phyloP scores from a whole-genome alignment of 2,888 invertebrate genomes.

The Lacanobia oleracea region DNA sequence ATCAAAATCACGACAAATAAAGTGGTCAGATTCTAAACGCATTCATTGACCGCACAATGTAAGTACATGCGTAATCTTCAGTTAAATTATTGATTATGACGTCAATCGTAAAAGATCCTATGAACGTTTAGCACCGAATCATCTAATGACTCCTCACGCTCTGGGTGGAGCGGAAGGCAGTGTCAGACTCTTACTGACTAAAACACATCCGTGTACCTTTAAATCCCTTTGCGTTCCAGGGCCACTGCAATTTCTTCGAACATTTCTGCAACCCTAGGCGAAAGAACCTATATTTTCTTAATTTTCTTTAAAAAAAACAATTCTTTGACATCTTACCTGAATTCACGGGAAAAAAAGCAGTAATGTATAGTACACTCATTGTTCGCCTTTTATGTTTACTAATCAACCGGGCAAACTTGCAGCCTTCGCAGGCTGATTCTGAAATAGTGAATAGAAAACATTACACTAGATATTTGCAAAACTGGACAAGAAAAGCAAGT shows the following conservation, averaged over 20 bases:
- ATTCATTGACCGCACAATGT: background rate
- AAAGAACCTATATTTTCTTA: background rate
- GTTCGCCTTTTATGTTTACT: background rate
- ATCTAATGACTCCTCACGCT: no score
- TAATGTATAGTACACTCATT: no score
- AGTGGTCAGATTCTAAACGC: background rate
- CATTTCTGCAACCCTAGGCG: no score
- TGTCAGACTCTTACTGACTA: no score
- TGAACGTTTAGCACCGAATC: no score
- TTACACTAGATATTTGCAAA: no score
- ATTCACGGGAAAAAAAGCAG: background rate
- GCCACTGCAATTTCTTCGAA: no score
- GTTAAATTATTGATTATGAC: background rate
- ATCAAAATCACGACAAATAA: slow-evolving; percentile 33
- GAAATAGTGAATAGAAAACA: no score
- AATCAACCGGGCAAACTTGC: background rate
- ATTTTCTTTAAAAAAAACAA: background rate
- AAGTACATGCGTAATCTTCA: background rate
- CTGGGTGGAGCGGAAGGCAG: no score
- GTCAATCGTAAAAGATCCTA: slow-evolving; percentile 10
- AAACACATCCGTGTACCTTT: no score
- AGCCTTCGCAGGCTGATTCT: background rate
- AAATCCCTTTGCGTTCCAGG: no score
- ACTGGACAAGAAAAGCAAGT: no score
- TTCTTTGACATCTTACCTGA: background rate